Conservation (phyloP, 2,797 vertebrate species). For the Microctenopoma stevenorrisi region DNA sequence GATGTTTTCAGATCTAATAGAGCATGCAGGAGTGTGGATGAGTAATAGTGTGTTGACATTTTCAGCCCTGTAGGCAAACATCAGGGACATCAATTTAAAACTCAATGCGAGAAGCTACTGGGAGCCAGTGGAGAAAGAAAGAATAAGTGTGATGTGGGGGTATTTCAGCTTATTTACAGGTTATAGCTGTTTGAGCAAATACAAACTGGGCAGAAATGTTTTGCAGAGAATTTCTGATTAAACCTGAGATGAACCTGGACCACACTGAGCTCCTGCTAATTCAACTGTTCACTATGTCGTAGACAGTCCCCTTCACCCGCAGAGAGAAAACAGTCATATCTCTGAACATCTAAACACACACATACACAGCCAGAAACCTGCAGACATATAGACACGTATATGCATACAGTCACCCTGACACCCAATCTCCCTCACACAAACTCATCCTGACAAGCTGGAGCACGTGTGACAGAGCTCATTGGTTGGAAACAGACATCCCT, state of each 20-base stretch:
- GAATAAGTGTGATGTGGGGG: too few relatives aligned
- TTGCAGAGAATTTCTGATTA: conserved; percentile 24
- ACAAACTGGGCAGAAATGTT: conserved; percentile 30
- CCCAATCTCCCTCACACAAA: conserved; percentile 61
- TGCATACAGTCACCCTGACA: conserved; percentile 53
- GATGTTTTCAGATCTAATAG: too few relatives aligned
- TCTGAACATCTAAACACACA: conserved; percentile 63
- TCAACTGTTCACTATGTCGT: conserved; percentile 61
- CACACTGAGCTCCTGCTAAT: conserved; percentile 58
- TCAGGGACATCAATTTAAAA: too few relatives aligned
- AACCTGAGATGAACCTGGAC: conserved; percentile 58
- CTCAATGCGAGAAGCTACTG: too few relatives aligned
- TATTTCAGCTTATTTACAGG: too few relatives aligned
- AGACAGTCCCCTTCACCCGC: conserved; percentile 64
- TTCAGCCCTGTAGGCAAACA: too few relatives aligned
- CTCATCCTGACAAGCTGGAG: conserved; percentile 72
- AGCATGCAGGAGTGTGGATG: too few relatives aligned
- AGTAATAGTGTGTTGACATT: too few relatives aligned
- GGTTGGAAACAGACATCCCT: conserved; percentile 72
- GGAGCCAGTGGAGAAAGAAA: too few relatives aligned
- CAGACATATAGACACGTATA: conserved; percentile 43
- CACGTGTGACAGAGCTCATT: conserved; percentile 71
- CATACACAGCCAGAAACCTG: conserved; percentile 34
- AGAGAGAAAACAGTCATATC: conserved; percentile 56
- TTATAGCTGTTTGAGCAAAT: background rate